Conservation (phyloP, 2,797 vertebrate species). For the Apogon hyalosoma region DNA sequence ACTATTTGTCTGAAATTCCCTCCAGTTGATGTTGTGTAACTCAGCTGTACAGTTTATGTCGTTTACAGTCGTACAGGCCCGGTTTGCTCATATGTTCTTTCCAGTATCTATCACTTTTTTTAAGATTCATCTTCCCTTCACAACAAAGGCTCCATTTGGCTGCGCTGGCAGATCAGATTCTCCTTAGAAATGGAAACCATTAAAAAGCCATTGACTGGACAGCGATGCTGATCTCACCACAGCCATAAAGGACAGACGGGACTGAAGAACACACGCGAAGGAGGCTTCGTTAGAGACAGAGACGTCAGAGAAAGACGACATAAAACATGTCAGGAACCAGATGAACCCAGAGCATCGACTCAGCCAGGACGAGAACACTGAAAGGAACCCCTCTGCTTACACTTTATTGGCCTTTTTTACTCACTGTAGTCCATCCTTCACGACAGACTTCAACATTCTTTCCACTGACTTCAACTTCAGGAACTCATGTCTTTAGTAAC, state of each 20-base stretch:
- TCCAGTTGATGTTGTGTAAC: constrained; percentile 9
- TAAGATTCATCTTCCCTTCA: constrained; percentile 18
- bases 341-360: constrained; percentile 7
- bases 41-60: constrained; percentile 20
- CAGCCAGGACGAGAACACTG: background rate
- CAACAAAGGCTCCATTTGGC: constrained; percentile 51
- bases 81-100: constrained; percentile 18
- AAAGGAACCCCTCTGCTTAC: background rate
- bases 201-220: constrained; percentile 44
- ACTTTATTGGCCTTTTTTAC: constrained; percentile 15
- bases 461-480: too few species aligned
- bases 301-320: constrained; percentile 19
- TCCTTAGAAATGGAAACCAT: constrained; percentile 58
- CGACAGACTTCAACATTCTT: background rate
- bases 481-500: too few species aligned
- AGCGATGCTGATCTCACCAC: constrained; percentile 31
- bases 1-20: background rate
- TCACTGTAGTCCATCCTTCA: background rate
- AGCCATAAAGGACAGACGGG: constrained; percentile 25
- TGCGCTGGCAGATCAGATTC: constrained; percentile 33
- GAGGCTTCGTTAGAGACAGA: constrained; percentile 30
- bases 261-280: constrained; percentile 23
- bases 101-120: constrained; percentile 28
- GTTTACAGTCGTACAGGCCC: constrained; percentile 14
- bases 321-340: constrained; percentile 23